Percentiles rank a stretch among this genome's conserved stretches.
phyloP scores from a whole-genome alignment of 2,113 vertebrate genomes.

The Arizona elegans region DNA sequence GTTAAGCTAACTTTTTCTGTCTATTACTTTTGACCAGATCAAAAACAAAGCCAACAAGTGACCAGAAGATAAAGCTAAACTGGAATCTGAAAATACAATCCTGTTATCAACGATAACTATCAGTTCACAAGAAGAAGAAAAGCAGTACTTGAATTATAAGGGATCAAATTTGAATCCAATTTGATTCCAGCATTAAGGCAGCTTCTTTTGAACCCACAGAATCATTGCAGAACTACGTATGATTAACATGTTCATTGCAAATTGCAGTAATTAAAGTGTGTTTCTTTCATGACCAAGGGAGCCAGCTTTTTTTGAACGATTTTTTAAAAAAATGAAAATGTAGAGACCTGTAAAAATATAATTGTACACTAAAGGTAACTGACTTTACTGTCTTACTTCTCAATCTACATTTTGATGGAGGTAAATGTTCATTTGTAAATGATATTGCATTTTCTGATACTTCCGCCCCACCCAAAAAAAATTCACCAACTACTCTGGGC shows the following conservation, averaged over 20 bases:
- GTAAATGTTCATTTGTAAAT: background rate
- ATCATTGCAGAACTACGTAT: background rate
- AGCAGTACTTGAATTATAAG: background rate
- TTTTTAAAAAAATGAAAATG: background rate
- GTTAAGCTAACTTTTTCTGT: background rate
- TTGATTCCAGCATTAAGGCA: background rate
- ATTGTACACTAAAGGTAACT: background rate
- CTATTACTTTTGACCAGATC: background rate
- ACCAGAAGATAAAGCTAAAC: background rate
- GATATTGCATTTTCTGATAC: background rate
- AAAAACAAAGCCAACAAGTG: background rate
- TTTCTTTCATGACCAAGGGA: background rate
- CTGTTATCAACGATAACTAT: background rate
- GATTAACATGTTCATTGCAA: background rate
- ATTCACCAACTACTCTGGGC: too few species aligned
- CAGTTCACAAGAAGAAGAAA: background rate
- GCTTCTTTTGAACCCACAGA: background rate
- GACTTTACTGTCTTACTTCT: background rate
- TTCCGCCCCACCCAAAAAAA: too few species aligned
- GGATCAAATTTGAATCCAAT: background rate
- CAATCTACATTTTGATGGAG: background rate
- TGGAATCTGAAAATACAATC: background rate
- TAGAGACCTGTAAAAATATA: background rate
- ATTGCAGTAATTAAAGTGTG: background rate
- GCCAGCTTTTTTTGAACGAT: background rate